phyloP scores from a whole-genome alignment of 2,797 vertebrate genomes.

The Rhinatrema bivittatum region DNA sequence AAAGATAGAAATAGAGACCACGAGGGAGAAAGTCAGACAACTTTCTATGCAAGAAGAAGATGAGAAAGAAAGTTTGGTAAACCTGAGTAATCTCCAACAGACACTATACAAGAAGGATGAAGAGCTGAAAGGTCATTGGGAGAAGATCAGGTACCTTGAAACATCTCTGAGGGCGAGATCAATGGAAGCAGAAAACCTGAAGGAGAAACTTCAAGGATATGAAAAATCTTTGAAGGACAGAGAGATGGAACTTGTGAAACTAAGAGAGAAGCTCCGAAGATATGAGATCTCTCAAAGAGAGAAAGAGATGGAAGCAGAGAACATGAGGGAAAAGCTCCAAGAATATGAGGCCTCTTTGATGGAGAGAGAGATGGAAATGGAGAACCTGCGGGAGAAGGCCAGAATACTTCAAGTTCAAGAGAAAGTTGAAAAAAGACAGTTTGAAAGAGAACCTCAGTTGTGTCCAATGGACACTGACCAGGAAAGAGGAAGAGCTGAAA shows the following conservation, averaged over 20 bases:
- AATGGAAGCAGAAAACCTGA: too few species aligned
- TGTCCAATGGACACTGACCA: background rate
- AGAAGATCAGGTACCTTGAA: background rate
- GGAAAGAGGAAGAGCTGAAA: background rate
- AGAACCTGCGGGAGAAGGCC: background rate
- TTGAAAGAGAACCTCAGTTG: background rate
- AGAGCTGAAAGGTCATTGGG: conserved; percentile 29
- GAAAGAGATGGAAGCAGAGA: conserved; percentile 26
- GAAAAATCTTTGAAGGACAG: too few species aligned
- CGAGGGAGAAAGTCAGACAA: background rate
- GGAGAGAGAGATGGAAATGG: too few species aligned
- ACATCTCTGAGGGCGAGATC: too few species aligned
- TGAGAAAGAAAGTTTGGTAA: too few species aligned
- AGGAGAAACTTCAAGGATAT: too few species aligned
- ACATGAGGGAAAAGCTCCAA: conserved; percentile 19
- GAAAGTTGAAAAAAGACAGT: background rate
- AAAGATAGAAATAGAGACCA: conserved; percentile 20
- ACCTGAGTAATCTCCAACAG: conserved; percentile 26
- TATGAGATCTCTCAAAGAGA: conserved; percentile 15
- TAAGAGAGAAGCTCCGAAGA: background rate
- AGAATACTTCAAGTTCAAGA: background rate
- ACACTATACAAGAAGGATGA: conserved; percentile 30
- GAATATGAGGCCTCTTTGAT: too few species aligned
- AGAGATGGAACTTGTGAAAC: background rate
- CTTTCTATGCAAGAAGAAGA: background rate